phyloP scores from a whole-genome alignment of 37 sponge, comb jelly and placozoan genomes.

The Beroe forskalii region DNA sequence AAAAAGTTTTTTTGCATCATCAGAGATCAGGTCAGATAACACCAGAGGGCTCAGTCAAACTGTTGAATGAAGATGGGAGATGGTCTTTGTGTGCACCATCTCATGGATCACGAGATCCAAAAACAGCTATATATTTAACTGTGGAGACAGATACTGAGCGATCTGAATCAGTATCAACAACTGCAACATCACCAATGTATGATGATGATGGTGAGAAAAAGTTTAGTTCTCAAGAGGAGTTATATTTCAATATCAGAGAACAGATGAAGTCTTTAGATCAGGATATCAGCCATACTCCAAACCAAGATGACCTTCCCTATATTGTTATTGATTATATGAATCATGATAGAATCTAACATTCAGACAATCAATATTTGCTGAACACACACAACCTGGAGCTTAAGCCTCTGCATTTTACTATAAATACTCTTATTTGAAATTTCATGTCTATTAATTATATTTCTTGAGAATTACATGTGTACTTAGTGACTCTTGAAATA shows the following conservation, averaged over 20 bases:
- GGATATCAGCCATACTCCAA: conserved; percentile 3
- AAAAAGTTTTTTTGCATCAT: neutral
- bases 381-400: no score
- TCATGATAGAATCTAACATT: neutral
- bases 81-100: conserved; percentile 3
- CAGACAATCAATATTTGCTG: no score
- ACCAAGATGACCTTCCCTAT: conserved; percentile 39
- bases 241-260: conserved; percentile 63
- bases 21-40: neutral
- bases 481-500: no score
- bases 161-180: conserved; percentile 46
- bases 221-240: conserved; percentile 33
- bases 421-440: no score
- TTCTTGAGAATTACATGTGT: no score
- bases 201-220: conserved; percentile 29
- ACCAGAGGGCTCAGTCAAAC: conserved; percentile 19
- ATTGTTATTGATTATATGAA: conserved; percentile 63
- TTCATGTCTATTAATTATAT: no score
- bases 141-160: conserved; percentile 63
- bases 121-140: conserved; percentile 5
- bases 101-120: neutral
- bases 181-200: conserved; percentile 31
- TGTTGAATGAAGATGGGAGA: conserved; percentile 25
- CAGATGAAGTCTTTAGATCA: conserved; percentile 33
- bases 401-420: no score